These are phyloP conservation scores for Catocala fraxini DNA, from an alignment of 2,888 invertebrate species.

Conservation along the genomic window DNA sequence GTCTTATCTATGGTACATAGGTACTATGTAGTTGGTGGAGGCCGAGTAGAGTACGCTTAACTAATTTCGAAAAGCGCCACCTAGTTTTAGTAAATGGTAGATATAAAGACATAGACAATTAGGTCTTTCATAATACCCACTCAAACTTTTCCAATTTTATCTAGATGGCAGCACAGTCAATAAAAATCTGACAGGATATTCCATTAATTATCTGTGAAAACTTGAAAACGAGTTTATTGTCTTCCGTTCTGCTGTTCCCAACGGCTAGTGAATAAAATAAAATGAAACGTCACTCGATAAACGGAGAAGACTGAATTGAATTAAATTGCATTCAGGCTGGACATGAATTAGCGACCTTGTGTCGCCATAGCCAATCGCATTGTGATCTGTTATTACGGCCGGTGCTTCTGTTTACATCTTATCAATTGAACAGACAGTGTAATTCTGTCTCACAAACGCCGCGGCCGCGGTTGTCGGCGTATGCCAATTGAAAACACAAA, in stretches of 20 bases:
- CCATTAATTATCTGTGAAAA: conserved; percentile 43
- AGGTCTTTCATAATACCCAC: conserved; percentile 50
- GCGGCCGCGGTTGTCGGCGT: conserved; percentile 62
- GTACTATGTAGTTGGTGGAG: too few species aligned
- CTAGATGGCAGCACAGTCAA: conserved; percentile 38
- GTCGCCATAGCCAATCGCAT: conserved; percentile 59
- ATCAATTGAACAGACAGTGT: conserved; percentile 55
- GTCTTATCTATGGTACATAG: too few species aligned
- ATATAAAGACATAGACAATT: conserved; percentile 49
- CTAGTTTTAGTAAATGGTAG: conserved; percentile 29
- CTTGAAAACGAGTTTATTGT: conserved; percentile 64
- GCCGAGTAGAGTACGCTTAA: too few species aligned
- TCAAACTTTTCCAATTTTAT: not conserved
- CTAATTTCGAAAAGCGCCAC: conserved; percentile 35
- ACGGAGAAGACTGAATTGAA: conserved; percentile 61
- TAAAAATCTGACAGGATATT: conserved; percentile 26
- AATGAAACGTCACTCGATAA: conserved; percentile 70
- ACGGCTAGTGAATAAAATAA: conserved; percentile 69
- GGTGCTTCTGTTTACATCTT: conserved; percentile 79
- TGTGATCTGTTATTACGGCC: conserved; percentile 71
- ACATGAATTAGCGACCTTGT: conserved; percentile 70
- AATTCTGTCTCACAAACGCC: conserved; percentile 47
- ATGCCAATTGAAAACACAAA: conserved; percentile 56
- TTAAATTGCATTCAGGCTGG: conserved; percentile 62
- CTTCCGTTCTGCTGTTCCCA: conserved; percentile 59